Conservation (phyloP, 2,888 invertebrate species). For the Cheilosia impressa region DNA sequence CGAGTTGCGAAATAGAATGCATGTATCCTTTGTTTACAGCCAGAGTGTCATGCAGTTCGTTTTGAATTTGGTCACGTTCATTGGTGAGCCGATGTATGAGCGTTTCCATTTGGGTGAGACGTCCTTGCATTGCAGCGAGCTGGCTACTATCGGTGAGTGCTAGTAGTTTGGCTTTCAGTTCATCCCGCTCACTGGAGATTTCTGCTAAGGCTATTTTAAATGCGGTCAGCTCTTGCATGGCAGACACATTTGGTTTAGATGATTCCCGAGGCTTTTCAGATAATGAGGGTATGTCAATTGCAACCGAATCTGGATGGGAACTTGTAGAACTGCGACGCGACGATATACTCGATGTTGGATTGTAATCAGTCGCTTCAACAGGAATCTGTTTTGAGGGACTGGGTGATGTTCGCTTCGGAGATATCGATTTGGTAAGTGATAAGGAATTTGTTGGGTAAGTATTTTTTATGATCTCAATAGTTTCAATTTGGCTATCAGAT, state of each 20-base stretch:
- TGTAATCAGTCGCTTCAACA: conserved; percentile 13
- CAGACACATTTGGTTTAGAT: background rate
- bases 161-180: conserved; percentile 78
- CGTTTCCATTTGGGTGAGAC: conserved; percentile 78
- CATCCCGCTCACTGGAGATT: conserved; percentile 80
- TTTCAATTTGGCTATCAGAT: conserved; percentile 4
- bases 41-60: conserved; percentile 77
- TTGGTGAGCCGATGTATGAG: conserved; percentile 76
- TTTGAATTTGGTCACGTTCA: conserved; percentile 79
- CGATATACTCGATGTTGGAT: conserved; percentile 38
- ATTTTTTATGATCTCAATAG: conserved; percentile 74
- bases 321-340: conserved; percentile 77
- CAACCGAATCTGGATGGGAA: conserved; percentile 70
- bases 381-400: conserved; percentile 76
- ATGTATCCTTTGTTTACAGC: conserved; percentile 79
- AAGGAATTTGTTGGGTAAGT: conserved; percentile 78
- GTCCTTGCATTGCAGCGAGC: conserved; percentile 77
- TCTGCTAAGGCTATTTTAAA: conserved; percentile 81
- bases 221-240: conserved; percentile 78
- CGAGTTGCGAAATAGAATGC: conserved; percentile 82
- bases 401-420: conserved; percentile 76
- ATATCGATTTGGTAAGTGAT: conserved; percentile 78
- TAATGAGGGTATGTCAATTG: conserved; percentile 64
- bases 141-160: conserved; percentile 79
- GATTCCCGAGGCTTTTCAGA: conserved; percentile 11